Evolutionary conservation across 2,888 invertebrate genomes (phyloP), one percentile per base, ranked within the genome.

Genomic region (Dicyrtoma fusca): DNA sequence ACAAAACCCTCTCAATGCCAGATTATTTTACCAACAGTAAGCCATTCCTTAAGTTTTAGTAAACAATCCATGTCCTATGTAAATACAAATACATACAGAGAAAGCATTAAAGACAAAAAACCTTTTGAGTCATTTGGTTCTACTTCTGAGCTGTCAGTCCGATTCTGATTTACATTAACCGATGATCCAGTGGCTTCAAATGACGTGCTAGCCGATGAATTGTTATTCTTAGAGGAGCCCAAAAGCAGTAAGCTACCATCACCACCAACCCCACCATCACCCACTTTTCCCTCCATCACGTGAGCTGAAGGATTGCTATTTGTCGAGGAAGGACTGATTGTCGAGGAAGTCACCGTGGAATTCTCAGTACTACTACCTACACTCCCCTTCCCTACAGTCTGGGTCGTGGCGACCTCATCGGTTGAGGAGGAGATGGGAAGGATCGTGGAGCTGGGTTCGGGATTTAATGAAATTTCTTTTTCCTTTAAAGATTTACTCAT

Each of bases 381-480:
- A 34, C 3, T 34, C 3, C 4, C 8, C 34, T 3, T 34, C 34
- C n/a, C n/a, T n/a, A n/a, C n/a, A n/a, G n/a, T n/a, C n/a, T n/a
- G n/a, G n/a, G n/a, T n/a, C n/a, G n/a, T n/a, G n/a, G n/a, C n/a
- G n/a, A n/a, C n/a, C 34, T 34, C 34, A 34, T 34, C 26, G 42
- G n/a, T 42, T 42, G 51, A 34, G 53, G 66, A 66, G 64, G 25
- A 64, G 21, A 42, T 11, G n/a, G 66, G 21, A 44, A 25, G 21
- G 14, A 34, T 23, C 1, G 53, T 21, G 13, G 66, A 25, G 44
- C n/a, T 53, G 4, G 53, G 34, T 3, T 34, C 53, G 64, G 71
- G 44, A 63, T 70, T 70, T 70, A 63, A 70, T 47, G 71, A 42
- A 44, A 42, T 65, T 59, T 71, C 55, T 65, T 65, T 64, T 23